Evolutionary conservation across 2,888 invertebrate genomes (phyloP).

Genomic region (Ashinkailepas kermadecensis): DNA sequence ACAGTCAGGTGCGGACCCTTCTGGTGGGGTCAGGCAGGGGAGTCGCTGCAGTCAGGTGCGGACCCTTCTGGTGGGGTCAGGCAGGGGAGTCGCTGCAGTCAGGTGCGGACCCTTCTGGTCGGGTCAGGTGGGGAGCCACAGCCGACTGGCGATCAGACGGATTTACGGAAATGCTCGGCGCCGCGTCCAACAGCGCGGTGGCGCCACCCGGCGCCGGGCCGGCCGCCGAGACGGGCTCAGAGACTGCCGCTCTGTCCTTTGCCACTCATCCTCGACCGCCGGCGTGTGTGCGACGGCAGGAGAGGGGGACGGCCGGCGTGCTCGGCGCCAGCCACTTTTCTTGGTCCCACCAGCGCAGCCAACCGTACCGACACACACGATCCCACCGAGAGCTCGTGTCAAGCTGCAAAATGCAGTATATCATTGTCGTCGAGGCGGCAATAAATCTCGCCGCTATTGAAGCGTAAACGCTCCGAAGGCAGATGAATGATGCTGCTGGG

Average conservation of each 20-base stretch:
- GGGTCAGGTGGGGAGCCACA: no score
- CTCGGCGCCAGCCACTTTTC: no score
- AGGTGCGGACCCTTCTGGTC: no score
- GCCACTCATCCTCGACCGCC: neutral
- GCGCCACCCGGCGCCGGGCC: neutral
- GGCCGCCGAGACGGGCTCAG: neutral
- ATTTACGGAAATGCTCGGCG: neutral
- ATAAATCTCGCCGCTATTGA: conserved; percentile 1
- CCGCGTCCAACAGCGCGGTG: conserved; percentile 5
- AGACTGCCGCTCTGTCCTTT: neutral
- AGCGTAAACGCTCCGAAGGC: neutral
- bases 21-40: no score
- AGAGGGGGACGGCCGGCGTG: no score
- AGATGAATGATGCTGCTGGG: neutral
- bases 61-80: no score
- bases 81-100: no score
- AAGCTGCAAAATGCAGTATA: neutral
- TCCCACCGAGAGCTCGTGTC: neutral
- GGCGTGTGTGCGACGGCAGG: no score
- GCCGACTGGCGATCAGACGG: neutral
- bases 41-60: no score
- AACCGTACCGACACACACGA: neutral
- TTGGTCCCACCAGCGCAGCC: no score
- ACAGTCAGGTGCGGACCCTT: no score
- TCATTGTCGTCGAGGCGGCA: neutral